Evolutionary conservation across 2,888 invertebrate species (phyloP).

Genomic region (Campopleginae sp.): DNA sequence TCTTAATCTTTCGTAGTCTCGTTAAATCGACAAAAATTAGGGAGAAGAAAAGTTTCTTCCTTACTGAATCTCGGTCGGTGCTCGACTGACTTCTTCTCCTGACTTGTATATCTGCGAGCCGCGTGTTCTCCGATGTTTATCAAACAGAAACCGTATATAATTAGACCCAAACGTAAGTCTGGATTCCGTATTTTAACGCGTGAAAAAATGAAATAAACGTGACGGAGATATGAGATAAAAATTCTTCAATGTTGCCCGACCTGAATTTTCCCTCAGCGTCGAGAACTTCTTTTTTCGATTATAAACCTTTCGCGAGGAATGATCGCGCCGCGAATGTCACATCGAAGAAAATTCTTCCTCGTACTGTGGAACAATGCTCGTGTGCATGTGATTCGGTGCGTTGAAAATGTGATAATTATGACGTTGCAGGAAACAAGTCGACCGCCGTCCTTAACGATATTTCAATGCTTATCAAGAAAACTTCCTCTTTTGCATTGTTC

Average conservation of each 20-base stretch:
- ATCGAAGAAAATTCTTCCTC: slow-evolving; percentile 32
- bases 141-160: slow-evolving; percentile 80
- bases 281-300: slow-evolving; percentile 7
- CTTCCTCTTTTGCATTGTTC: background rate
- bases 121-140: slow-evolving; percentile 77
- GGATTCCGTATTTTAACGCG: slow-evolving; percentile 66
- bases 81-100: slow-evolving; percentile 69
- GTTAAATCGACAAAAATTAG: background rate
- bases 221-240: background rate
- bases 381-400: slow-evolving; percentile 34
- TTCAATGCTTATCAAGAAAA: slow-evolving; percentile 25
- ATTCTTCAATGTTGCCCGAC: slow-evolving; percentile 25
- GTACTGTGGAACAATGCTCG: slow-evolving; percentile 51
- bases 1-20: background rate
- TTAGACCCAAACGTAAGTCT: slow-evolving; percentile 75
- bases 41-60: slow-evolving; percentile 12
- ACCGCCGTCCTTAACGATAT: slow-evolving; percentile 44
- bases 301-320: slow-evolving; percentile 22
- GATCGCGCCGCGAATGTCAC: slow-evolving; percentile 17
- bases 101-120: slow-evolving; percentile 69
- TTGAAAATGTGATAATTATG: slow-evolving; percentile 55
- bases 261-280: slow-evolving; percentile 16
- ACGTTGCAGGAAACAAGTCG: slow-evolving; percentile 62
- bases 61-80: slow-evolving; percentile 55
- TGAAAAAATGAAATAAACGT: slow-evolving; percentile 28